Conservation (phyloP, 2,113 vertebrate genomes). For the Nyctibius bracteatus region DNA sequence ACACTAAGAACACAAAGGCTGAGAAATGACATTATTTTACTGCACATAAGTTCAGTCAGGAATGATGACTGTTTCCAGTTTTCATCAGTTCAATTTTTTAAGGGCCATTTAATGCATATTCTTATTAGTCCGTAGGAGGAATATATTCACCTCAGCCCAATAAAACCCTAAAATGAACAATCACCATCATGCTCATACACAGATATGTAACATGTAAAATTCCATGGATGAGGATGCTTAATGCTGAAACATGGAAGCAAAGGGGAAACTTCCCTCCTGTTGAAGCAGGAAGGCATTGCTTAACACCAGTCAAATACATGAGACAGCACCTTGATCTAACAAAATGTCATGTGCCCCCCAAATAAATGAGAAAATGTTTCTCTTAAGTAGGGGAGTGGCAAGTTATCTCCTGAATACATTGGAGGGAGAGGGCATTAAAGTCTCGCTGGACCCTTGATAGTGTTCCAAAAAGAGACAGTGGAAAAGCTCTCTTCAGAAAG, state of each 20-base stretch:
- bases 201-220: background rate
- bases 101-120: background rate
- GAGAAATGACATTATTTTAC: background rate
- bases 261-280: background rate
- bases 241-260: background rate
- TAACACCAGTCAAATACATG: background rate
- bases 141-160: background rate
- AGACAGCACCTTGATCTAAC: background rate
- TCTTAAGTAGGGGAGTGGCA: background rate
- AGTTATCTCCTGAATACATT: background rate
- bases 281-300: background rate
- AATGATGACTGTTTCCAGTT: background rate
- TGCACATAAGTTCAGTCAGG: background rate
- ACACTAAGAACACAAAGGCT: background rate
- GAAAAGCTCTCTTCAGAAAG: background rate
- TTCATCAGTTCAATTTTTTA: background rate
- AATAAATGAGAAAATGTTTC: background rate
- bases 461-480: background rate
- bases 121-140: background rate
- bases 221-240: background rate
- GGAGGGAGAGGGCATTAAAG: background rate
- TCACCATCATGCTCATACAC: background rate
- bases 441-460: fast-evolving
- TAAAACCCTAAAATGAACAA: background rate
- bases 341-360: background rate